phyloP scores from a whole-genome alignment of 2,888 invertebrate species.

The Nesidiocoris tenuis region DNA sequence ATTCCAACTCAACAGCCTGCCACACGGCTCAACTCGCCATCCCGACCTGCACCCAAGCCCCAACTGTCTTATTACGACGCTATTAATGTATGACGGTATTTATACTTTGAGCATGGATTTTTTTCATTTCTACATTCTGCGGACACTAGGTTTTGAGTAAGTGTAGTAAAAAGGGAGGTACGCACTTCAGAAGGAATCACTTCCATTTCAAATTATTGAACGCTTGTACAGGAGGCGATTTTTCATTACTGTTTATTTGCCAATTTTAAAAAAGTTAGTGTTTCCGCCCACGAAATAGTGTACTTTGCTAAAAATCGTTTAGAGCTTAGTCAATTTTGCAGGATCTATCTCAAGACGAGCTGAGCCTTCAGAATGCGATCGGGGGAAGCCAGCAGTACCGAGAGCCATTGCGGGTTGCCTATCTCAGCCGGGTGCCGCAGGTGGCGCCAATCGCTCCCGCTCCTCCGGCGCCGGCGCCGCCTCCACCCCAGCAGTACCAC shows the following conservation, averaged over 20 bases:
- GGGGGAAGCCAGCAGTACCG: conserved; percentile 16
- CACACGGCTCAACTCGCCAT: neutral
- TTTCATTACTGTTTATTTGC: too few relatives aligned
- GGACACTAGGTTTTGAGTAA: too few relatives aligned
- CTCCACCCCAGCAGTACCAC: neutral
- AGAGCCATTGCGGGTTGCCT: conserved; percentile 16
- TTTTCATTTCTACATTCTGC: too few relatives aligned
- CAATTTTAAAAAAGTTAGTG: too few relatives aligned
- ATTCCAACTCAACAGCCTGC: conserved; percentile 21
- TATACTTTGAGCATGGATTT: too few relatives aligned
- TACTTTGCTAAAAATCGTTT: too few relatives aligned
- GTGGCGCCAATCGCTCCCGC: neutral
- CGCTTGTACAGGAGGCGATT: too few relatives aligned
- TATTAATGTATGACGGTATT: neutral
- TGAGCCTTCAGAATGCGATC: conserved; percentile 15
- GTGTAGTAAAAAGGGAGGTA: too few relatives aligned
- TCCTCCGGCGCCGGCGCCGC: neutral
- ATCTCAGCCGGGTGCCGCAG: neutral
- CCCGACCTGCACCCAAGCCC: neutral
- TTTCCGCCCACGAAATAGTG: too few relatives aligned
- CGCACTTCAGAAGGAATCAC: too few relatives aligned
- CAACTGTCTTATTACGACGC: neutral
- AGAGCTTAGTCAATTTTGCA: too few relatives aligned
- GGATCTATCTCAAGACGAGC: conserved; percentile 29
- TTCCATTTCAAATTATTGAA: too few relatives aligned